Evolutionary conservation across 2,797 vertebrate species (phyloP), one percentile per base, ranked within the genome.

Genomic region (Macroramphosus scolopax): DNA sequence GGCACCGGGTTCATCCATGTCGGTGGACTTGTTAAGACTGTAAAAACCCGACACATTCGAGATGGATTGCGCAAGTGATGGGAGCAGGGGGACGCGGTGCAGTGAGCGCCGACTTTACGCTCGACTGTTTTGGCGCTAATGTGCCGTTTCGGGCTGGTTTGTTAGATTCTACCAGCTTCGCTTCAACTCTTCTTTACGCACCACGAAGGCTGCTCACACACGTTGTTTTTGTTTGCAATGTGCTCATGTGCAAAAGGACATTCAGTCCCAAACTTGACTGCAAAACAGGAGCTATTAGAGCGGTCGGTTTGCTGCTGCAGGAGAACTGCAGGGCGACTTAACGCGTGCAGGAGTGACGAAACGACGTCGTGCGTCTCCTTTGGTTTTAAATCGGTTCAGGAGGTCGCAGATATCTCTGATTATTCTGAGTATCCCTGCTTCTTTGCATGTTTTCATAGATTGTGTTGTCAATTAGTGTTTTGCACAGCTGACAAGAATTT

Each of bases 181-280:
- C 58, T 17, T 25, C 65, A 22, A 42, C 33, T 54, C 45, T 37
- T 51, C 37, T 12, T 53, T 6, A 45, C 64, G 51, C 66, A 51
- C 66, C 46, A n/a, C n/a, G n/a, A n/a, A n/a, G n/a, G n/a, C n/a
- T n/a, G n/a, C n/a, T n/a, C n/a, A n/a, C n/a, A n/a, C n/a, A n/a
- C n/a, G n/a, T n/a, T n/a, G n/a, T 78, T 75, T 65, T 59, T 39
- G 65, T 34, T 66, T 65, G 57, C 63, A 61, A 61, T 63, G 32
- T 77, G 80, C 81, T 84, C 83, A 73, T 87, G 81, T 84, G 81
- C 72, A 80, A 78, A 86, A 84, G 83, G 78, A 87, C 81, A 84
- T 78, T 80, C 67, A 89, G 85, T 86, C 78, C 84, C 66, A 66
- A 63, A 40, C 48, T 51, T 45, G 63, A 66, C 32, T 67, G 76